Conservation (phyloP, 2,797 vertebrate genomes). For the Parauchenoglanis ngamensis region DNA sequence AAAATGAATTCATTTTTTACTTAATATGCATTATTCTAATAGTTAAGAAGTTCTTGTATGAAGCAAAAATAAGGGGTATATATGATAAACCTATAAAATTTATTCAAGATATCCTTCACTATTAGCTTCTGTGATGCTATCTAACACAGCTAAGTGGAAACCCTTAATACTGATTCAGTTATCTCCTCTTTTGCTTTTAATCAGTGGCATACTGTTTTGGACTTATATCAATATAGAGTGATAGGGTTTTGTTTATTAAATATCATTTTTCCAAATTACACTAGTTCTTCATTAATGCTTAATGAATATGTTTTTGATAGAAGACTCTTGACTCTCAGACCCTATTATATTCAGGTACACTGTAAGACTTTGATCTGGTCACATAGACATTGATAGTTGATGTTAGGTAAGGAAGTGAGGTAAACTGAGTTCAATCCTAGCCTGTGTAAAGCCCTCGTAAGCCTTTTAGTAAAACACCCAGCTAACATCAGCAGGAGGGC, state of each 20-base stretch:
- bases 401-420: background rate
- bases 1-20: background rate
- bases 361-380: background rate
- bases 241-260: background rate
- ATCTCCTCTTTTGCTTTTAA: background rate
- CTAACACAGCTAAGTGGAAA: background rate
- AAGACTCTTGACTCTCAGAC: background rate
- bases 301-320: background rate
- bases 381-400: background rate
- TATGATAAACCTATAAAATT: background rate
- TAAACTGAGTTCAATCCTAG: background rate
- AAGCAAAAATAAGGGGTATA: background rate
- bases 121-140: background rate
- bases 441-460: slow-evolving; percentile 24
- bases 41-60: background rate
- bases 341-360: background rate
- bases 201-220: background rate
- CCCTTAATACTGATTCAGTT: background rate
- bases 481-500: slow-evolving; percentile 29
- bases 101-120: background rate
- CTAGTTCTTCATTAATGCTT: background rate
- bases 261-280: background rate
- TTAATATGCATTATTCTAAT: background rate
- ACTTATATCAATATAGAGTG: background rate
- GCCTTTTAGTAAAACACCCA: slow-evolving; percentile 18